These are phyloP conservation scores for Tethea ocularis DNA, from an alignment of 2,888 invertebrate species.

Conservation along the genomic window DNA sequence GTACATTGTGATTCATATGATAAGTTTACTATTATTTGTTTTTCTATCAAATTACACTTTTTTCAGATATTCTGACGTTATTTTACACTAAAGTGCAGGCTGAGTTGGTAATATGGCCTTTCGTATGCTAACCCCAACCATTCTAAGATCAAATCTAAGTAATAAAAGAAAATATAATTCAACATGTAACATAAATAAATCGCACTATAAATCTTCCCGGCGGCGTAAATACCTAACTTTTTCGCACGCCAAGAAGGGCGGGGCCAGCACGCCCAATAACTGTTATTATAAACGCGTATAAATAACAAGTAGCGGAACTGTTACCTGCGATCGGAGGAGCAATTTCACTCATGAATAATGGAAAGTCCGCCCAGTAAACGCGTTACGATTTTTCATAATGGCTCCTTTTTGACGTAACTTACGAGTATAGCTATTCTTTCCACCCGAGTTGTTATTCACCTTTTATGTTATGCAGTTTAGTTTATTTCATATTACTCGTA, in stretches of 20 bases:
- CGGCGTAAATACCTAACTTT: conserved; percentile 35
- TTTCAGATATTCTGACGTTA: no score
- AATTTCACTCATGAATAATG: conserved; percentile 79
- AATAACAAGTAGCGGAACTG: conserved; percentile 64
- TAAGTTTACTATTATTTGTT: no score
- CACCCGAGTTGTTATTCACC: conserved; percentile 50
- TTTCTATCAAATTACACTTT: no score
- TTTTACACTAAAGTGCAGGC: no score
- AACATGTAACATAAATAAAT: background rate
- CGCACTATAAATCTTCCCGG: conserved; percentile 4
- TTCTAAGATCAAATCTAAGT: background rate
- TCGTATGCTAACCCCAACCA: background rate
- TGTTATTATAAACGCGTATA: conserved; percentile 63
- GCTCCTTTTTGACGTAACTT: conserved; percentile 70
- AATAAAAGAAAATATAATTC: background rate
- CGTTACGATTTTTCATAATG: conserved; percentile 83
- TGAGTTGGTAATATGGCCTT: no score
- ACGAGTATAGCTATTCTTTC: conserved; percentile 34
- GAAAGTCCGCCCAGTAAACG: conserved; percentile 76
- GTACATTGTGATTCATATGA: no score
- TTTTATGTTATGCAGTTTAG: conserved; percentile 66
- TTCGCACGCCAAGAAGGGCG: conserved; percentile 46
- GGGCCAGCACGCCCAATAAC: conserved; percentile 57
- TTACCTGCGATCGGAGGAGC: conserved; percentile 59
- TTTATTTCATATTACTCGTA: conserved; percentile 51